These are phyloP conservation scores for Orthonychiurus folsomi DNA, from an alignment of 2,888 invertebrate species.

Conservation along the genomic window DNA sequence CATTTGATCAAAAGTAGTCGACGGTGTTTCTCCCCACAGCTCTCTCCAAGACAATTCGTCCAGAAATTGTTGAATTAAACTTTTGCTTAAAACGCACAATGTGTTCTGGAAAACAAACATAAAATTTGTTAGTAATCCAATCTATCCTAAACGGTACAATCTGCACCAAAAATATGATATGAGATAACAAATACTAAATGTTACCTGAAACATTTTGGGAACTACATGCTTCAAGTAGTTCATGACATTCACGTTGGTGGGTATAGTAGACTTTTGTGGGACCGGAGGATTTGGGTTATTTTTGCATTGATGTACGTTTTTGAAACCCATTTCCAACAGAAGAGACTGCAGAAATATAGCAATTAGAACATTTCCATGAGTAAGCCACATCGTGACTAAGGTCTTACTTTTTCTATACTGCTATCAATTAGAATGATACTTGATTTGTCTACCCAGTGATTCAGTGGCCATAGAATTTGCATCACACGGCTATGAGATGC, in stretches of 20 bases:
- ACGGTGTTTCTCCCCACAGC: conserved; percentile 66
- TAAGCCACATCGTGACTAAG: conserved; percentile 11
- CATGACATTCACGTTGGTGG: conserved; percentile 70
- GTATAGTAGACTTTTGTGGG: conserved; percentile 42
- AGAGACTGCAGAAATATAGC: conserved; percentile 42
- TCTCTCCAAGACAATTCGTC: conserved; percentile 86
- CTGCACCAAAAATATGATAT: background rate
- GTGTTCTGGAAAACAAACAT: conserved; percentile 57
- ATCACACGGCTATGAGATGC: conserved; percentile 53
- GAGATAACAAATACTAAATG: conserved; percentile 15
- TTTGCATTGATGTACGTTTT: conserved; percentile 58
- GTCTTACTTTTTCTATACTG: conserved; percentile 62
- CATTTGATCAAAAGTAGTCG: conserved; percentile 71
- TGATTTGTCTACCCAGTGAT: conserved; percentile 67
- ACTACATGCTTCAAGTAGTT: conserved; percentile 75
- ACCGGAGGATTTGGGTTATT: conserved; percentile 44
- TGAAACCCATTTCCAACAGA: conserved; percentile 67
- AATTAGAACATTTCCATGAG: too few species aligned
- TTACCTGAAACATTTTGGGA: conserved; percentile 68
- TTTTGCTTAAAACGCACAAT: conserved; percentile 65
- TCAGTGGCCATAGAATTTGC: conserved; percentile 69
- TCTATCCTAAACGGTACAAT: too few species aligned
- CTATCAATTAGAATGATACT: conserved; percentile 71
- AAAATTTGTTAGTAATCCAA: conserved; percentile 2
- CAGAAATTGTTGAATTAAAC: conserved; percentile 81